These are phyloP conservation scores for Barypeithes pellucidus DNA, from an alignment of 2,888 invertebrate genomes.

Conservation along the genomic window DNA sequence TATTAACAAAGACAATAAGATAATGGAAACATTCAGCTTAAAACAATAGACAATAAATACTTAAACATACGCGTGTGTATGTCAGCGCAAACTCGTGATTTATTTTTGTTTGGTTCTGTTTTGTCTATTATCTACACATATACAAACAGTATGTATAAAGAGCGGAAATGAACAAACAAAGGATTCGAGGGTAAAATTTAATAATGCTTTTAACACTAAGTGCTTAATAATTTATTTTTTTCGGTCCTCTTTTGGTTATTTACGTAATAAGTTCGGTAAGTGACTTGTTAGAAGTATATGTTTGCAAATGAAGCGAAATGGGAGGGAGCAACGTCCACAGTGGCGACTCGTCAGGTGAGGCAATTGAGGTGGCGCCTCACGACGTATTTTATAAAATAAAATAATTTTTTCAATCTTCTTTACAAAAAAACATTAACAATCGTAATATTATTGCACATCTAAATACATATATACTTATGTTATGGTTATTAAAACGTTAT, in stretches of 20 bases:
- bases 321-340: no score
- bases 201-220: constrained; percentile 1
- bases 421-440: no score
- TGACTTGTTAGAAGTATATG: no score
- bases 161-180: constrained; percentile 17
- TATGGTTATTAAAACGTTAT: no score
- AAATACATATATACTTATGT: no score
- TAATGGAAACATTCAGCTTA: constrained; percentile 53
- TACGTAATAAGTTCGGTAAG: not conserved
- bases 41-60: constrained; percentile 51
- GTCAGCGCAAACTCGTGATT: constrained; percentile 48
- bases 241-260: not conserved
- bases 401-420: no score
- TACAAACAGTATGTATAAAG: constrained; percentile 1
- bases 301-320: no score
- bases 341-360: no score
- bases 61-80: constrained; percentile 53
- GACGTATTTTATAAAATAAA: no score
- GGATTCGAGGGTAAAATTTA: constrained; percentile 1
- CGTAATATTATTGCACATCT: no score
- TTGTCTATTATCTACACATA: constrained; percentile 29
- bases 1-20: constrained; percentile 53
- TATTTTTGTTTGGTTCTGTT: constrained; percentile 48
- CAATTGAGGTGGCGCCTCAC: no score
- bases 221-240: not conserved